Base-by-base conservation (phyloP, 2,113 vertebrate genomes). In the Greenwoodochromis staneri region DNA sequence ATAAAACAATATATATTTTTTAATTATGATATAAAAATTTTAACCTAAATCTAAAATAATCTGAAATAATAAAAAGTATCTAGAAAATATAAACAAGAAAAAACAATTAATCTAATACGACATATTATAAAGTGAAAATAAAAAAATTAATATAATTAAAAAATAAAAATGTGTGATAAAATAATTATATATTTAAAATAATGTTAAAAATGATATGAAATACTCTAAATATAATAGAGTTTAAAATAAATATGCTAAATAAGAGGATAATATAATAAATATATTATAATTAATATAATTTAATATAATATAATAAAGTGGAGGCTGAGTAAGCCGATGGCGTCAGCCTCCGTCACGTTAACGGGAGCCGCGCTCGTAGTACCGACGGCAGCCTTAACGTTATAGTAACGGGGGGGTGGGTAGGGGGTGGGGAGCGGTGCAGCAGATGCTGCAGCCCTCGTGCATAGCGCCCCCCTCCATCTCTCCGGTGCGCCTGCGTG, bases 401-500 rank as follows among this genome's bases (percentile, higher is more conserved):
- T 59, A 45, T 93, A 89, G 93, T 94, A 94, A 92, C 89, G 55
- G 19, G 21, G 69, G 53, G 69, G 80, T 4, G 17, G 49, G 8
- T 0, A 17, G 47, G 8, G 19, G 19, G 51, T 6, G 92, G 6
- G 13, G 24, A 6, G 84, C 59, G 40, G 87, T 90, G 91, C 90
- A 85, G 90, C 92, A 89, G 93, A 86, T 92, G 92, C 91, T 84
- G 92, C 91, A 90, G 86, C 92, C 61, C 85, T 84, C 87, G 88
- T 89, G 87, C 91, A 90, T 91, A 82, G 80, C 84, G 27, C 73
- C 81, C 27, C 83, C 45, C 71, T 73, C 31, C 61, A 36, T 24
- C 29, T 55, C 34, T n/a, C 11, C 81, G 17, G 80, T 89, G 93
- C 94, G 93, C 94, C 85, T 94, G 93, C 94, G 93, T 86, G 82